phyloP scores from a whole-genome alignment of 2,888 invertebrate genomes.

The Aelia acuminata region DNA sequence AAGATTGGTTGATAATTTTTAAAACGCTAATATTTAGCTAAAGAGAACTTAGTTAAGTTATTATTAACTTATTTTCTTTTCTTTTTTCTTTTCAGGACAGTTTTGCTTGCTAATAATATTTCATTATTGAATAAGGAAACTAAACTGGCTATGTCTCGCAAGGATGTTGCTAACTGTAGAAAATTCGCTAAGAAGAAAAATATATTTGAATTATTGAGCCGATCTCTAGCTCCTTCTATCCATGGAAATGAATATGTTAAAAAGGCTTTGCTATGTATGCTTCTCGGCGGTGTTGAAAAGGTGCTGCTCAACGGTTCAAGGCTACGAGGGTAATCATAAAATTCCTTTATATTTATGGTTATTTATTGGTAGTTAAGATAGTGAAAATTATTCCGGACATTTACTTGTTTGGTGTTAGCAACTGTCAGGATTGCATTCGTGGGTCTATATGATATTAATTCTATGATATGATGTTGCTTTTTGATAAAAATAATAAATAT shows the following conservation, averaged over 20 bases:
- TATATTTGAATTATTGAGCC: slow-evolving; percentile 90
- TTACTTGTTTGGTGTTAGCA: too few species aligned
- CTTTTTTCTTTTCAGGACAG: slow-evolving; percentile 77
- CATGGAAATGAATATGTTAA: slow-evolving; percentile 97
- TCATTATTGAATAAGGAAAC: slow-evolving; percentile 91
- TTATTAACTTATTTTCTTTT: too few species aligned
- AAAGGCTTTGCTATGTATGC: slow-evolving; percentile 92
- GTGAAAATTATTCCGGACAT: not conserved
- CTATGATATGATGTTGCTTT: not conserved
- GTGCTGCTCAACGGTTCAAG: slow-evolving; percentile 91
- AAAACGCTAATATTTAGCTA: not conserved
- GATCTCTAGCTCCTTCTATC: slow-evolving; percentile 97
- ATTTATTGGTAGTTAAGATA: slow-evolving; percentile 49
- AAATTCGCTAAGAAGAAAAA: slow-evolving; percentile 82
- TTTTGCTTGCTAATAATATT: slow-evolving; percentile 94
- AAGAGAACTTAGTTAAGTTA: too few species aligned
- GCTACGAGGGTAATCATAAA: slow-evolving; percentile 79
- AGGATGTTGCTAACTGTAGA: slow-evolving; percentile 92
- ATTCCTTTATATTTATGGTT: slow-evolving; percentile 49
- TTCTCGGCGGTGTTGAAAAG: slow-evolving; percentile 97
- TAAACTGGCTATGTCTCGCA: slow-evolving; percentile 81
- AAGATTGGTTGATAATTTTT: not conserved
- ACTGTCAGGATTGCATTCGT: too few species aligned
- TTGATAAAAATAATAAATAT: not conserved
- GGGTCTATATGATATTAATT: too few species aligned